Evolutionary conservation across 2,113 vertebrate genomes (phyloP).

Genomic region (Nothobranchius furzeri): DNA sequence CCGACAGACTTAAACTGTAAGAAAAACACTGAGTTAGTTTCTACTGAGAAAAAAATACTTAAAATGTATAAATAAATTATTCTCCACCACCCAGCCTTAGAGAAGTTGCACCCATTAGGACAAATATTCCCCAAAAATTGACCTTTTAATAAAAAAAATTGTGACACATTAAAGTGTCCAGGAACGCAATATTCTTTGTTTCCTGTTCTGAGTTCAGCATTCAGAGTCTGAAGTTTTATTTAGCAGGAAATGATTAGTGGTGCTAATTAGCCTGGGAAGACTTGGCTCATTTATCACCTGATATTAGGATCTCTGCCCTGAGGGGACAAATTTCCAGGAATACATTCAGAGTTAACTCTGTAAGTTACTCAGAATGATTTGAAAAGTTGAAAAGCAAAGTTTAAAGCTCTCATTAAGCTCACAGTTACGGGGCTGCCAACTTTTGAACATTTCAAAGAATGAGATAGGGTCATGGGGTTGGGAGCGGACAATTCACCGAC

Average conservation of each 20-base stretch:
- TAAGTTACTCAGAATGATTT: too few species aligned
- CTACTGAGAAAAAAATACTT: conserved; percentile 5
- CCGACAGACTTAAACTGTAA: conserved; percentile 13
- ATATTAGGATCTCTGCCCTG: conserved; percentile 62
- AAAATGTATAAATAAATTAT: conserved; percentile 6
- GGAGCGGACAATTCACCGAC: too few species aligned
- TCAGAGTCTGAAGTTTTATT: conserved; percentile 68
- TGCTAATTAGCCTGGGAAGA: conserved; percentile 48
- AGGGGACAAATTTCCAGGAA: conserved; percentile 15
- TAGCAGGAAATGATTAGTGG: conserved; percentile 68
- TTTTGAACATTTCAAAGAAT: too few species aligned
- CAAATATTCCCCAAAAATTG: background rate
- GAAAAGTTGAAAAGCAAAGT: too few species aligned
- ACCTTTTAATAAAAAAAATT: too few species aligned
- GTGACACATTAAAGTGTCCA: too few species aligned
- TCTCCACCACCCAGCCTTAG: background rate
- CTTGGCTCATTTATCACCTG: conserved; percentile 64
- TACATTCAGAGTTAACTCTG: too few species aligned
- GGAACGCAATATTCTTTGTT: background rate
- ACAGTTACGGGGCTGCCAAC: too few species aligned
- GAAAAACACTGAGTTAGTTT: conserved; percentile 19
- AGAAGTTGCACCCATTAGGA: background rate
- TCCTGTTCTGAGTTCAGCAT: conserved; percentile 38
- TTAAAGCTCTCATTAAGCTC: background rate
- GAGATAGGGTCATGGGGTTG: too few species aligned